A percentile compares a stretch with the other conserved stretches of the same genome.
Conservation (phyloP, 2,113 vertebrate genomes). For the Scartelaos histophorus region DNA sequence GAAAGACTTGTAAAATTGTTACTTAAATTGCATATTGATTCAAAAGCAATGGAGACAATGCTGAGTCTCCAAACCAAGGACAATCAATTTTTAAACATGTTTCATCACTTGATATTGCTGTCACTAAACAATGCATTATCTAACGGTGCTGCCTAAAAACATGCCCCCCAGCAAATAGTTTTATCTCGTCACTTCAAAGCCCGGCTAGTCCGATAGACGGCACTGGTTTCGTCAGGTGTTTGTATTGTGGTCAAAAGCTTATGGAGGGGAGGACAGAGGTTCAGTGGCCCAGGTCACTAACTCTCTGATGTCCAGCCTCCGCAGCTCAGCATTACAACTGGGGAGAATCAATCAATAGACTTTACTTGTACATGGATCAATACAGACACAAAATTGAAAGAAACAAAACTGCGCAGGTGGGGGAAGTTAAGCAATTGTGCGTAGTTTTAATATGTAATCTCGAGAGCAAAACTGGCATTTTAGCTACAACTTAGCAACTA, state of each 20-base stretch:
- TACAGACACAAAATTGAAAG: not conserved
- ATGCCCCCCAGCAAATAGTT: conserved; percentile 14
- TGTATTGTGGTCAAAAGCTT: conserved; percentile 24
- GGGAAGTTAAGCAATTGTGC: not conserved
- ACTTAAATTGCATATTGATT: not conserved
- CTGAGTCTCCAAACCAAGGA: not conserved
- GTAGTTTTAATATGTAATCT: not conserved
- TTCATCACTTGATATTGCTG: conserved; percentile 3
- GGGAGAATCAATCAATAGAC: not conserved
- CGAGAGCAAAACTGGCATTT: not conserved
- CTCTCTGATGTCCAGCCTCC: conserved; percentile 43
- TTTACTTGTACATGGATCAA: not conserved
- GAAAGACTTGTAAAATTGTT: not conserved
- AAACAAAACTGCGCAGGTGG: not conserved
- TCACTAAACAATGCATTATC: conserved; percentile 6
- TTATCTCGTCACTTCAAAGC: conserved; percentile 60
- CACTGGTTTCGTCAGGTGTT: conserved; percentile 51
- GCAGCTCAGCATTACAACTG: conserved; percentile 4
- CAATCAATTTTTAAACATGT: not conserved
- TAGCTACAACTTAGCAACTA: not conserved
- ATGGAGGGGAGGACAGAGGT: conserved; percentile 17
- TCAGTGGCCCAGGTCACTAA: conserved; percentile 37
- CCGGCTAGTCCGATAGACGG: conserved; percentile 19
- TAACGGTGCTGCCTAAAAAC: not conserved
- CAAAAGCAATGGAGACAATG: conserved; percentile 5